Percentiles rank a stretch among this genome's conserved stretches.
phyloP scores from a whole-genome alignment of 2,797 vertebrate genomes.

The Sebastes nivosus region DNA sequence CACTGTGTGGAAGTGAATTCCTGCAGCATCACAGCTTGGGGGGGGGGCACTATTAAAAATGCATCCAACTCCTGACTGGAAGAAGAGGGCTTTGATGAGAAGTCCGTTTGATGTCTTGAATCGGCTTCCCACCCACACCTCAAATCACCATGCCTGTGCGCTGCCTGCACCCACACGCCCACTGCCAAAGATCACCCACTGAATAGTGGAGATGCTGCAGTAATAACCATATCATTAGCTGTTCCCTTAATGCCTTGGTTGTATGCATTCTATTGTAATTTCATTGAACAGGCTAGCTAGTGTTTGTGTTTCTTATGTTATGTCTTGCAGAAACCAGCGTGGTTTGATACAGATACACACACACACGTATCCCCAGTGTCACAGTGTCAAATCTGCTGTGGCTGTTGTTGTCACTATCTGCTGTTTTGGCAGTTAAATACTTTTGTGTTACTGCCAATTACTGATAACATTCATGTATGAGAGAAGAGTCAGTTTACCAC shows the following conservation, averaged over 20 bases:
- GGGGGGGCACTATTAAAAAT: constrained; percentile 45
- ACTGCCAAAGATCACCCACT: constrained; percentile 58
- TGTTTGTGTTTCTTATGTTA: not conserved
- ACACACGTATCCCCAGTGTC: not conserved
- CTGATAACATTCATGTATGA: not conserved
- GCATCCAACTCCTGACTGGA: constrained; percentile 47
- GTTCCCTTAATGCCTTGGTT: constrained; percentile 17
- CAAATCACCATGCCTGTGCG: constrained; percentile 47
- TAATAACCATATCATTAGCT: constrained; percentile 49
- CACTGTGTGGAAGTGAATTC: not conserved
- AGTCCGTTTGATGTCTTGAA: constrained; percentile 70
- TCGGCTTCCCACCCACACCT: constrained; percentile 67
- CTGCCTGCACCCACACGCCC: constrained; percentile 66
- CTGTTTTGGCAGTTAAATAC: not conserved
- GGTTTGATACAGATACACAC: not conserved
- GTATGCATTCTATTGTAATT: not conserved
- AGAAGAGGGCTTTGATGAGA: constrained; percentile 66
- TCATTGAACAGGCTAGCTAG: not conserved
- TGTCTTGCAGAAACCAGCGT: not conserved
- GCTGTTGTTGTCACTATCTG: not conserved
- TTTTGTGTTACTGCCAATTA: not conserved
- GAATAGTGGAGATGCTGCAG: constrained; percentile 55
- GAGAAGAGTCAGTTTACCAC: not conserved
- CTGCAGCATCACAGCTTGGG: constrained; percentile 14
- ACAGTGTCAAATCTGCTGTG: not conserved